Evolutionary conservation across 2,113 vertebrate species (phyloP).

Genomic region (human): GRCh38 chr1:101199501-101200000

Average conservation of each 20-base stretch:
- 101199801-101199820: no score
- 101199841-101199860: background rate
- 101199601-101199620: background rate
- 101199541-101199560: background rate
- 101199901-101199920: background rate
- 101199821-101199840: background rate
- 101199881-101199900: background rate
- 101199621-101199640: background rate
- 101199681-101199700: background rate
- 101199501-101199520: constrained; percentile 22
- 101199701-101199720: background rate
- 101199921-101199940: background rate
- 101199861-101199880: background rate
- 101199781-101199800: background rate
- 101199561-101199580: background rate
- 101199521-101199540: background rate
- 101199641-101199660: background rate
- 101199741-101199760: background rate
- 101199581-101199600: background rate
- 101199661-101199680: background rate
- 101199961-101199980: background rate
- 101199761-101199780: background rate
- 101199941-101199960: background rate
- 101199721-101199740: background rate
- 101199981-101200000: background rate